Evolutionary conservation across 2,113 vertebrate genomes (phyloP), one percentile per base, ranked within the genome.

Genomic region (Lepus timidus): DNA sequence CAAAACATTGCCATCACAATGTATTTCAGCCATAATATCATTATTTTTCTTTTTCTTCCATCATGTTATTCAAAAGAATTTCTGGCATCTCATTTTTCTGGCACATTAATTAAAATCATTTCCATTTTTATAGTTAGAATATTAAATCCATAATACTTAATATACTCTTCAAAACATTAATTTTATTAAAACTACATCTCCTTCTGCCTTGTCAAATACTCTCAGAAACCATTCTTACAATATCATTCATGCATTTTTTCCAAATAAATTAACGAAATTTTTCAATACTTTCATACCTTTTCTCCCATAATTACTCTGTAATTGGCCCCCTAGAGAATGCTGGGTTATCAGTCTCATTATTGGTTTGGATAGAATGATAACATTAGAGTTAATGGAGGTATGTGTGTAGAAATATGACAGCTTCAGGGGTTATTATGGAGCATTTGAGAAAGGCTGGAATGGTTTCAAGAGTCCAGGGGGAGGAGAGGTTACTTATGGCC

Each of bases 311-410:
- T 95, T 94, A 74, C 61, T 93, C 82, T 79, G 80, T 87, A 94
- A 90, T 84, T 75, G 29, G 29, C 33, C 76, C 14, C 78, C 27
- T 91, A 76, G 9, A 65, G 71, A 75, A 85, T 70, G 29, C 19
- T 90, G 82, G 3, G 6, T 22, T 92, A 23, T 91, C 16, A 73
- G 52, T 62, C 39, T 87, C 52, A 88, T 58, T 88, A 76, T 13
- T 85, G 29, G 79, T 65, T 9, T 81, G 67, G 27, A 55, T 92
- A 91, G 86, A 83, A 92, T 74, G 49, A 88, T 85, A 74, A 65
- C 89, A 31, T 44, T 23, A 74, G 51, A 90, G 73, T 67, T 62
- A 83, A 23, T 71, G 19, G 9, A 87, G 74, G 19, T 62, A 49
- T 84, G 39, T 9, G 51, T 49, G 39, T 79, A 36, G 31, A 61